phyloP scores from a whole-genome alignment of 92 coral and sea anemone species.

The Meandrina meandrites region DNA sequence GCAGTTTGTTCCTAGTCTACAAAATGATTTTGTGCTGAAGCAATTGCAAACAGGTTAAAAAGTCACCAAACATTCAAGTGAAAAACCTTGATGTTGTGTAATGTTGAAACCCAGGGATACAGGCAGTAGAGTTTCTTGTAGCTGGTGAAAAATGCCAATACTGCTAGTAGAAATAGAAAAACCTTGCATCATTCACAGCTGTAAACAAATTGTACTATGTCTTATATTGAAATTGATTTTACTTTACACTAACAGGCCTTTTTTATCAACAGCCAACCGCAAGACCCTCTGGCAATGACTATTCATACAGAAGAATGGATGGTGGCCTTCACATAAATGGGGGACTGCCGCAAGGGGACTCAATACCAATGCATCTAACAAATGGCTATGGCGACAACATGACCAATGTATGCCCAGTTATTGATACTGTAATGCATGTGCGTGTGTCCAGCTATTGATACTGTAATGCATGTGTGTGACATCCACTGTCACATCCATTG shows the following conservation, averaged over 20 bases:
- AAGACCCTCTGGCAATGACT: conserved; percentile 15
- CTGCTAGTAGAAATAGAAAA: neutral
- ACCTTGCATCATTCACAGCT: neutral
- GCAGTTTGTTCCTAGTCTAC: neutral
- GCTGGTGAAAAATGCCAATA: neutral
- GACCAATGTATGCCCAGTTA: conserved; percentile 46
- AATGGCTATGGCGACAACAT: conserved; percentile 67
- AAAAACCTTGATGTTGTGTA: neutral
- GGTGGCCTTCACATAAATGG: conserved; percentile 40
- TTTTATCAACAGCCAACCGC: conserved; percentile 35
- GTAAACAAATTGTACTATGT: neutral
- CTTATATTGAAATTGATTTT: neutral
- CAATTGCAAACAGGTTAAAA: neutral
- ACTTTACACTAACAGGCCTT: neutral
- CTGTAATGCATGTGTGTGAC: neutral
- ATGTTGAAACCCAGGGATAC: neutral
- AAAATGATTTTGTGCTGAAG: neutral
- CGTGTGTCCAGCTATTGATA: no score
- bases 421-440: neutral
- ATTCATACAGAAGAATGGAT: conserved; percentile 36
- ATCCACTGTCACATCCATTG: neutral
- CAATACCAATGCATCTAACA: conserved; percentile 57
- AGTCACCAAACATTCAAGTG: neutral
- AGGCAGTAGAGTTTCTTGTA: no score
- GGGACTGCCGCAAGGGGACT: conserved; percentile 48